Conservation (phyloP, 2,113 vertebrate species). For the Sapajus apella region DNA sequence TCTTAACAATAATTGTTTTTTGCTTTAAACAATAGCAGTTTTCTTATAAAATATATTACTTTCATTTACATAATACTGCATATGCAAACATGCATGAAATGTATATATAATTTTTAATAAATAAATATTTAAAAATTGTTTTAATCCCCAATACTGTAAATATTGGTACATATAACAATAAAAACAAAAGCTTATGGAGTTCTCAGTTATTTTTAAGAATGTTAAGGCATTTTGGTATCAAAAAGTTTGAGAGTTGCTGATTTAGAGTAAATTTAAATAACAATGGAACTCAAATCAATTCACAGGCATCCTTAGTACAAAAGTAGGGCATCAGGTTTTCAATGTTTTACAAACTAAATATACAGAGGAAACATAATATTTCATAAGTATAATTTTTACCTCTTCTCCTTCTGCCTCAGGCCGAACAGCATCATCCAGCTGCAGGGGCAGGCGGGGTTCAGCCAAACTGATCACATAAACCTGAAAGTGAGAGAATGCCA, state of each 20-base stretch:
- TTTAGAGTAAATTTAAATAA: conserved; percentile 34
- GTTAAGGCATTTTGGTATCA: not conserved
- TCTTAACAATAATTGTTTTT: conserved; percentile 8
- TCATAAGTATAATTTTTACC: conserved; percentile 85
- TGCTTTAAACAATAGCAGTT: conserved; percentile 26
- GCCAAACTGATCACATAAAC: conserved; percentile 97
- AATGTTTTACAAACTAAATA: conserved; percentile 25
- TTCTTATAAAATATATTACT: conserved; percentile 28
- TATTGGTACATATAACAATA: not conserved
- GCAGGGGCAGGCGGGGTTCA: conserved; percentile 94
- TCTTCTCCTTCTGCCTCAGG: conserved; percentile 96
- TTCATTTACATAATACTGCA: not conserved
- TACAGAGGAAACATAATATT: conserved; percentile 29
- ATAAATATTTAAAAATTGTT: not conserved
- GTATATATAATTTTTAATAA: not conserved
- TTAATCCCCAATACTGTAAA: conserved; percentile 27
- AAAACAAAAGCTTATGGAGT: conserved; percentile 16
- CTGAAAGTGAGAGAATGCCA: conserved; percentile 86
- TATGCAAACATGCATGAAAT: not conserved
- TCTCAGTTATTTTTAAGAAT: conserved; percentile 51
- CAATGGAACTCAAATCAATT: conserved; percentile 34
- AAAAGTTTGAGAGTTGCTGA: not conserved
- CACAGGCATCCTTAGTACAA: not conserved
- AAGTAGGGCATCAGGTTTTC: not conserved
- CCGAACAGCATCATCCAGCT: conserved; percentile 96